Conservation (phyloP, 1,140 invertebrate genomes). For the Drosophila guanche region DNA sequence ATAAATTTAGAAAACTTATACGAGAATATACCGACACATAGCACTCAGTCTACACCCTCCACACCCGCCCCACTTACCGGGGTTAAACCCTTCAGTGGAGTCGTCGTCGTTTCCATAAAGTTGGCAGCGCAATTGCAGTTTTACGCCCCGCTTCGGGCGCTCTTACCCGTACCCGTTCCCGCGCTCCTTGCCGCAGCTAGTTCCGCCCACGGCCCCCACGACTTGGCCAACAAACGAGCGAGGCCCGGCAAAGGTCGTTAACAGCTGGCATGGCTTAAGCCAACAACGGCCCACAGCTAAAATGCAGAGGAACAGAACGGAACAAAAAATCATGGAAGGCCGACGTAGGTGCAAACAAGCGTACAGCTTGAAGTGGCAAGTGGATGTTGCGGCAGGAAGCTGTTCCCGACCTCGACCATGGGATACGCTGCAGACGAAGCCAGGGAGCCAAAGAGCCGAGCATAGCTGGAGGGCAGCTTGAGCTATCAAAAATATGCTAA, state of each 20-base stretch:
- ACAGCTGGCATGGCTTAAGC: constrained; percentile 72
- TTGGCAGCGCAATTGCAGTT: constrained; percentile 63
- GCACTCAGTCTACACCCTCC: not conserved
- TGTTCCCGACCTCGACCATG: constrained; percentile 68
- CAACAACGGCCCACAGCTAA: constrained; percentile 37
- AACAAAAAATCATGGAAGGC: constrained; percentile 22
- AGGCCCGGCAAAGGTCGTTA: constrained; percentile 74
- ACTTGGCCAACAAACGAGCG: constrained; percentile 55
- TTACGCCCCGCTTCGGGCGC: constrained; percentile 24
- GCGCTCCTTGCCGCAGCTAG: not conserved
- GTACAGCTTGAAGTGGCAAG: constrained; percentile 38
- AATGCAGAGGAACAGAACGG: constrained; percentile 32
- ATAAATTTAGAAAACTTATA: constrained; percentile 81
- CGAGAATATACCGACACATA: constrained; percentile 33
- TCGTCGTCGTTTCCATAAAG: constrained; percentile 65
- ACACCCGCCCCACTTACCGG: not conserved
- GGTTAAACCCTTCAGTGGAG: constrained; percentile 13
- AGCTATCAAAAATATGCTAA: constrained; percentile 56
- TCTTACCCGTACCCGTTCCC: not conserved
- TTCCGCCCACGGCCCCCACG: not conserved
- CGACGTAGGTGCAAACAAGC: constrained; percentile 69
- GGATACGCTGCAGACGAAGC: constrained; percentile 44
- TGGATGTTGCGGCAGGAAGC: constrained; percentile 45
- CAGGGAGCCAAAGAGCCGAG: too few species aligned
- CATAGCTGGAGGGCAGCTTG: not conserved